Percentiles rank a stretch among this genome's conserved stretches.
phyloP scores from a whole-genome alignment of 2,888 invertebrate genomes.

The Meteorus colon region DNA sequence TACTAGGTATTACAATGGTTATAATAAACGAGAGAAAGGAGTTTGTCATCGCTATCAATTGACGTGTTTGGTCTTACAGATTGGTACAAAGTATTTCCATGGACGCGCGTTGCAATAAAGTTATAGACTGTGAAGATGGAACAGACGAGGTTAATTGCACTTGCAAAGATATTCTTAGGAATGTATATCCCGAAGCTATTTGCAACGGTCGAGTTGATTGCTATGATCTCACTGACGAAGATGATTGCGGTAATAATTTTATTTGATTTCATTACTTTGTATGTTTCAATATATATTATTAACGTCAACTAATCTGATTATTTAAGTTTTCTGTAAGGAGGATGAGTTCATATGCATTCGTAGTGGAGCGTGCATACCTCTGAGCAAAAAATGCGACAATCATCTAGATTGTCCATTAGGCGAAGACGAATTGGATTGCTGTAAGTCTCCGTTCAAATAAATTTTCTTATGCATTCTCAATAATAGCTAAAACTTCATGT shows the following conservation, averaged over 20 bases:
- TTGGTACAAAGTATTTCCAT: conserved; percentile 80
- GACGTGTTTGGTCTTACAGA: conserved; percentile 71
- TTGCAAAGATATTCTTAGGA: conserved; percentile 81
- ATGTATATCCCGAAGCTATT: conserved; percentile 76
- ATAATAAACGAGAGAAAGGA: too few species aligned
- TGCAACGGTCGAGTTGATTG: conserved; percentile 87
- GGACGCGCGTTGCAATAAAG: conserved; percentile 79
- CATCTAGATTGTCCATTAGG: conserved; percentile 79
- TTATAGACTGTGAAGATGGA: conserved; percentile 87
- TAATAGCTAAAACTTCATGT: not conserved
- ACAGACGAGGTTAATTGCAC: conserved; percentile 85
- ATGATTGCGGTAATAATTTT: conserved; percentile 79
- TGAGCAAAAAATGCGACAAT: conserved; percentile 79
- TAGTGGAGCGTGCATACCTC: conserved; percentile 80
- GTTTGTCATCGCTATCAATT: too few species aligned
- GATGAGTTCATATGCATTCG: conserved; percentile 79
- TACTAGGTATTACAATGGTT: conserved; percentile 67
- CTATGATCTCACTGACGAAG: conserved; percentile 83
- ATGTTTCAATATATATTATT: not conserved
- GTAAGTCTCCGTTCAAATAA: conserved; percentile 62
- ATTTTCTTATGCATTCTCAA: not conserved
- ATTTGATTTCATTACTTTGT: not conserved
- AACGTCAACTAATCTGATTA: conserved; percentile 18
- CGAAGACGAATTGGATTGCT: conserved; percentile 88
- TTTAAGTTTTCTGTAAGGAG: conserved; percentile 76